Percentiles rank a stretch among this genome's conserved stretches.
These are phyloP conservation scores for Myrmophylax atrothorax DNA, from an alignment of 2,113 vertebrate species.

Conservation along the genomic window DNA sequence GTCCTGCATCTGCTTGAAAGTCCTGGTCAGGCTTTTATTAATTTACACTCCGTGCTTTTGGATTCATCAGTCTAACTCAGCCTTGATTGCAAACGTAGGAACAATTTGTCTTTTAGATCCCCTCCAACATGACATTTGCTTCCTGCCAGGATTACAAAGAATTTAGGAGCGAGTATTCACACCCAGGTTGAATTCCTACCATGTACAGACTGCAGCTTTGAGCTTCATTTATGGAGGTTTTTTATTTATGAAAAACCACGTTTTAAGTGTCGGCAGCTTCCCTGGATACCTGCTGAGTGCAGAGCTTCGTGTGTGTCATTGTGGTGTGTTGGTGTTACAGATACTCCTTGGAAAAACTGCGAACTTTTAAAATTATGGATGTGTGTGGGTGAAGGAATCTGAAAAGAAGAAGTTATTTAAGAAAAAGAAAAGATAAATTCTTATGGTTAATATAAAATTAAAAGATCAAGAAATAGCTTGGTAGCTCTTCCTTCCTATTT, in stretches of 20 bases:
- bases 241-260: rapidly evolving
- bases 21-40: neutral
- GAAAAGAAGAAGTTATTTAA: neutral
- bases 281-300: neutral
- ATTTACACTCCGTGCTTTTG: neutral
- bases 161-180: neutral
- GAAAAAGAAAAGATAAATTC: neutral
- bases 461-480: neutral
- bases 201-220: neutral
- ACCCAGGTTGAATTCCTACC: neutral
- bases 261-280: neutral
- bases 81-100: constrained; percentile 1
- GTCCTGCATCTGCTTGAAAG: neutral
- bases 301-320: neutral
- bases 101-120: constrained; percentile 40
- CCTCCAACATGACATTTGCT: neutral
- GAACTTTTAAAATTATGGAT: neutral
- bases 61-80: neutral
- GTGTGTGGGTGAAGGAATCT: neutral
- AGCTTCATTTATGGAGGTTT: neutral
- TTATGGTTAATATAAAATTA: neutral
- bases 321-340: neutral
- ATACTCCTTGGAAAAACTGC: neutral
- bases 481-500: neutral
- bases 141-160: constrained; percentile 47